Conservation (phyloP, 2,113 vertebrate species). For the Poicephalus gulielmi region DNA sequence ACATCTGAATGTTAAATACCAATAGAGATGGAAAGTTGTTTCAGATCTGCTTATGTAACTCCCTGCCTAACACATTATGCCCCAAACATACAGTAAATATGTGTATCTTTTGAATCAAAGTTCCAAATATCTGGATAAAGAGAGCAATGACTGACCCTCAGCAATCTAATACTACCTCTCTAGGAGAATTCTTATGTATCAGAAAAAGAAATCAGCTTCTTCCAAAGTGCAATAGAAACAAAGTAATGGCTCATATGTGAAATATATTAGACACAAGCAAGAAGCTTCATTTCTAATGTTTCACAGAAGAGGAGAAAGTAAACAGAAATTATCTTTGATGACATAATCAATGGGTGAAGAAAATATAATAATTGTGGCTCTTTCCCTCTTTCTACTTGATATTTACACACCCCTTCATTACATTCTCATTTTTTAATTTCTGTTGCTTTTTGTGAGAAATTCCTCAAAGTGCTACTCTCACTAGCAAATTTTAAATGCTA, state of each 20-base stretch:
- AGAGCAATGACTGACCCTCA: not conserved
- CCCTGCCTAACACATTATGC: not conserved
- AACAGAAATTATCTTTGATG: slow-evolving; percentile 64
- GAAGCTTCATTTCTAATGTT: slow-evolving; percentile 34
- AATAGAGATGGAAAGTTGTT: not conserved
- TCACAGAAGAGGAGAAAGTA: slow-evolving; percentile 43
- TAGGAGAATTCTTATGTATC: not conserved
- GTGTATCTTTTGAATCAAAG: not conserved
- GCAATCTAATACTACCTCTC: not conserved
- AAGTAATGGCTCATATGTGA: not conserved
- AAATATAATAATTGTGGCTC: slow-evolving; percentile 49
- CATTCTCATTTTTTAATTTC: slow-evolving; percentile 56
- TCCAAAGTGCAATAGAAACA: not conserved
- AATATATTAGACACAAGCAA: not conserved
- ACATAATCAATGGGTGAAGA: slow-evolving; percentile 48
- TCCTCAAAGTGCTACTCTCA: slow-evolving; percentile 49
- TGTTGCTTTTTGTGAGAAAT: slow-evolving; percentile 32
- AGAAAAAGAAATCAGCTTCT: not conserved
- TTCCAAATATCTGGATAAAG: not conserved
- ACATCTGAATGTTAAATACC: not conserved
- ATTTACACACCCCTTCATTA: slow-evolving; percentile 50
- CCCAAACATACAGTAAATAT: not conserved
- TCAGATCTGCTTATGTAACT: not conserved
- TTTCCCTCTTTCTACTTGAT: slow-evolving; percentile 29
- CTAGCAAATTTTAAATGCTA: slow-evolving; percentile 43